phyloP scores from a whole-genome alignment of 2,888 invertebrate species.

The Drosophila leonis region DNA sequence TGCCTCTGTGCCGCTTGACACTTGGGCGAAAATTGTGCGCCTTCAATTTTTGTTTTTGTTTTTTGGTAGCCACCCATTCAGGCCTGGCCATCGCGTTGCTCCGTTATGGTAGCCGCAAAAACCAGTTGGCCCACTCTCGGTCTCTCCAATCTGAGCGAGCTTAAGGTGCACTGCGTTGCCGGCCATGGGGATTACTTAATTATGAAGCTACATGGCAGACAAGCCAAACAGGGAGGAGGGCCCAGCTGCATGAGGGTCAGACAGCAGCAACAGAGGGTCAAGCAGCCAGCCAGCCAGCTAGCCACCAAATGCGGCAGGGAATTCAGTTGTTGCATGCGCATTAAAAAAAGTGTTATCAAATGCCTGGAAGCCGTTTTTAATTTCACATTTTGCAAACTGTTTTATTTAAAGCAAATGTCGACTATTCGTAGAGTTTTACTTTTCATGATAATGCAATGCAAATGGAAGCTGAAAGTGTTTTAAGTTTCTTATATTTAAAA shows the following conservation, averaged over 20 bases:
- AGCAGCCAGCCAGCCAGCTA: background rate
- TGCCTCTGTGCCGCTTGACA: conserved; percentile 29
- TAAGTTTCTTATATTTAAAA: background rate
- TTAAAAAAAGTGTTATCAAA: conserved; percentile 32
- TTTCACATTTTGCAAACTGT: conserved; percentile 20
- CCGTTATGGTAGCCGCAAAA: conserved; percentile 60
- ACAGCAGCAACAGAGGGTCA: conserved; percentile 7
- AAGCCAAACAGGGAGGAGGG: conserved; percentile 25
- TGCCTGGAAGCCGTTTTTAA: conserved; percentile 29
- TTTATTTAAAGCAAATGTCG: background rate
- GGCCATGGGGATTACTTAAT: conserved; percentile 73
- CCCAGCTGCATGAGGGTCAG: conserved; percentile 5
- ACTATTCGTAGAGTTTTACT: background rate
- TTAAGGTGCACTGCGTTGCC: conserved; percentile 67
- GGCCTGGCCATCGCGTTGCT: conserved; percentile 39
- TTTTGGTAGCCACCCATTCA: conserved; percentile 60
- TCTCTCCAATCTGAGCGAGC: conserved; percentile 56
- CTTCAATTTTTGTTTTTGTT: conserved; percentile 33
- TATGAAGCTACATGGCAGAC: conserved; percentile 61
- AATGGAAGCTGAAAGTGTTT: background rate
- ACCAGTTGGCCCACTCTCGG: conserved; percentile 62
- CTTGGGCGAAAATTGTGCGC: conserved; percentile 45
- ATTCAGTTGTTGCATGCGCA: conserved; percentile 12
- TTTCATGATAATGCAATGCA: background rate
- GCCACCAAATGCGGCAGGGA: conserved; percentile 18